Conservation (phyloP, 1,140 invertebrate species). For the Panagrolaimus sp. region DNA sequence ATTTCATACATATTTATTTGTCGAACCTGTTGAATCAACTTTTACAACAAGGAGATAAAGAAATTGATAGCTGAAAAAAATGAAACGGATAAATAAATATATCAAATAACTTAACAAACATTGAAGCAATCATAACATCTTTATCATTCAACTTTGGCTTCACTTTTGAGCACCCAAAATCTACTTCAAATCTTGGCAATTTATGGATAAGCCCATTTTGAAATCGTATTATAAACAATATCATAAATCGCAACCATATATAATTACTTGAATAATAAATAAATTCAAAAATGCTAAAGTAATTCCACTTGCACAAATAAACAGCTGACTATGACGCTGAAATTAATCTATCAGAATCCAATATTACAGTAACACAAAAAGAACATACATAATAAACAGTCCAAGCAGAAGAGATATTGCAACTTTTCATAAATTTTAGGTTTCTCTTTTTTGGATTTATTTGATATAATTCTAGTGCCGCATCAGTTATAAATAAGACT, state of each 20-base stretch:
- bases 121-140: slow-evolving; percentile 33
- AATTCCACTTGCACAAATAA: slow-evolving; percentile 27
- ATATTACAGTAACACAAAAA: not conserved
- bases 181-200: slow-evolving; percentile 29
- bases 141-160: slow-evolving; percentile 22
- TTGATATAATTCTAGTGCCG: slow-evolving; percentile 28
- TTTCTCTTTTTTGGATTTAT: slow-evolving; percentile 26
- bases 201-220: slow-evolving; percentile 31
- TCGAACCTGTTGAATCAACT: slow-evolving; percentile 16
- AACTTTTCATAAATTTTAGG: slow-evolving; percentile 29
- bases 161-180: slow-evolving; percentile 32
- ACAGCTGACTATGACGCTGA: slow-evolving; percentile 33
- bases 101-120: not conserved
- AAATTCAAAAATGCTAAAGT: slow-evolving; percentile 20
- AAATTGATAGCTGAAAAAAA: slow-evolving; percentile 17
- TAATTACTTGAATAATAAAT: slow-evolving; percentile 26
- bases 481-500: slow-evolving; percentile 24
- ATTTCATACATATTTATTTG: slow-evolving; percentile 26
- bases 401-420: slow-evolving; percentile 19
- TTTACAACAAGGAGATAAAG: slow-evolving; percentile 27
- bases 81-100: not conserved
- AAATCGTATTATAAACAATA: too few species aligned
- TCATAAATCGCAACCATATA: not conserved
- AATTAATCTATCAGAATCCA: not conserved
- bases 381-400: slow-evolving; percentile 32